These are phyloP conservation scores for Leucophenga montana DNA, from an alignment of 2,888 invertebrate genomes.

Conservation along the genomic window DNA sequence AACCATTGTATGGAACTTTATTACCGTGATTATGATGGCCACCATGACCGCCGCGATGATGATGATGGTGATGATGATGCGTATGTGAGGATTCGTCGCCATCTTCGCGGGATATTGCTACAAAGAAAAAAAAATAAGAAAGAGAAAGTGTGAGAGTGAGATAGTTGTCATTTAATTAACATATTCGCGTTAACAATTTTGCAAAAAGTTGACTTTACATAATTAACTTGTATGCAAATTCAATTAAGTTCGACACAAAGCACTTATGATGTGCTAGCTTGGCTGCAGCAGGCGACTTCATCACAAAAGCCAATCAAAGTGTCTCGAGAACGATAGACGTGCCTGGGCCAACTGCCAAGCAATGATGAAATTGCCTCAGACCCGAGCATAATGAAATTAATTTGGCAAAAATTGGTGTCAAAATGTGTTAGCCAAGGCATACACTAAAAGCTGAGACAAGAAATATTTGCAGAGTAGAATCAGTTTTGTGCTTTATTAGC, in stretches of 20 bases:
- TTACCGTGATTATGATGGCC: conserved; percentile 76
- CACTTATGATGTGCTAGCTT: conserved; percentile 1
- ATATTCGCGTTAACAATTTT: conserved; percentile 26
- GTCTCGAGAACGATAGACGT: neutral
- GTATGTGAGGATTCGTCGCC: conserved; percentile 77
- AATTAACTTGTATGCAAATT: conserved; percentile 46
- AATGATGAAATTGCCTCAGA: neutral
- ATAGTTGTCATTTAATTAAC: conserved; percentile 32
- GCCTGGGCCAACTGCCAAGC: conserved; percentile 4
- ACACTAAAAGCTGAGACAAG: conserved; percentile 5
- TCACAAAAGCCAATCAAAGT: conserved; percentile 8
- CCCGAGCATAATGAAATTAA: conserved; percentile 17
- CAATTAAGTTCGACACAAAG: conserved; percentile 34
- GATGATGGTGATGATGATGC: conserved; percentile 76
- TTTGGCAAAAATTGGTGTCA: conserved; percentile 22
- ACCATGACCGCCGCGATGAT: conserved; percentile 76
- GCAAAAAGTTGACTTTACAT: conserved; percentile 17
- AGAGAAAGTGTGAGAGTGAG: conserved; percentile 66
- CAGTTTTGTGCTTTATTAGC: neutral
- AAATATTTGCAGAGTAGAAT: neutral
- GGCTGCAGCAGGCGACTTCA: neutral
- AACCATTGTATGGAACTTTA: conserved; percentile 92
- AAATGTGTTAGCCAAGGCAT: conserved; percentile 17
- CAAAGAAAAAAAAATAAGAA: conserved; percentile 71
- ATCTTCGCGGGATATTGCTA: conserved; percentile 95